These are phyloP conservation scores for Parapristionchus giblindavisi DNA, from an alignment of 2,888 invertebrate species.

Conservation along the genomic window DNA sequence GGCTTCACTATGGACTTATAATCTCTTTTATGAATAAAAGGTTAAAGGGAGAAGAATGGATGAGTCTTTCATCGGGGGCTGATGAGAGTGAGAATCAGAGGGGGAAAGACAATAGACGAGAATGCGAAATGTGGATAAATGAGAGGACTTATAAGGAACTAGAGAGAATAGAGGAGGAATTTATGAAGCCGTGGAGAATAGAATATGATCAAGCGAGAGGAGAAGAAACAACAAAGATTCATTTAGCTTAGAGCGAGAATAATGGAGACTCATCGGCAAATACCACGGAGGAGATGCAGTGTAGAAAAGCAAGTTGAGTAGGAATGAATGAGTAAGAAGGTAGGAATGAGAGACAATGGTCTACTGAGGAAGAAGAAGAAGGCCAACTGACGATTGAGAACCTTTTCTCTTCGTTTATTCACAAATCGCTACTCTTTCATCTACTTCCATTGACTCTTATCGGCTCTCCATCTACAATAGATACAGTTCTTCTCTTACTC, in stretches of 20 bases:
- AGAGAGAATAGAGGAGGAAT: constrained; percentile 8
- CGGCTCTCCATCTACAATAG: constrained; percentile 12
- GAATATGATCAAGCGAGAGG: constrained; percentile 14
- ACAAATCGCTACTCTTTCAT: background rate
- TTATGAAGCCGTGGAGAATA: background rate
- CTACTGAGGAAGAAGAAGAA: constrained; percentile 27
- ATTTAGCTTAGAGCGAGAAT: background rate
- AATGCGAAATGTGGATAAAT: constrained; percentile 7
- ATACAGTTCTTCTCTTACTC: no score
- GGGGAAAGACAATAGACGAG: constrained; percentile 19
- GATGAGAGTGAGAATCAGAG: constrained; percentile 10
- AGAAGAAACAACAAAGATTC: background rate
- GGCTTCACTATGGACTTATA: background rate
- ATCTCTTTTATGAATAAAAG: no score
- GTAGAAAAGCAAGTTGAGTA: constrained; percentile 17
- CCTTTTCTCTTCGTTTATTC: background rate
- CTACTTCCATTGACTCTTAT: background rate
- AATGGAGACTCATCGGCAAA: constrained; percentile 2
- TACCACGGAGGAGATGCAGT: constrained; percentile 6
- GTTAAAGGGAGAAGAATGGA: background rate
- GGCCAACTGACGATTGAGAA: constrained; percentile 28
- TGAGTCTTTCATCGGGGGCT: background rate
- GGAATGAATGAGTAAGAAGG: constrained; percentile 11
- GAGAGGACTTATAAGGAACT: constrained; percentile 12
- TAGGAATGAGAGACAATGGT: constrained; percentile 33